Percentiles rank a stretch among this genome's conserved stretches.
phyloP scores from a whole-genome alignment of 92 coral and sea anemone species.

The Heteractis magnifica region DNA sequence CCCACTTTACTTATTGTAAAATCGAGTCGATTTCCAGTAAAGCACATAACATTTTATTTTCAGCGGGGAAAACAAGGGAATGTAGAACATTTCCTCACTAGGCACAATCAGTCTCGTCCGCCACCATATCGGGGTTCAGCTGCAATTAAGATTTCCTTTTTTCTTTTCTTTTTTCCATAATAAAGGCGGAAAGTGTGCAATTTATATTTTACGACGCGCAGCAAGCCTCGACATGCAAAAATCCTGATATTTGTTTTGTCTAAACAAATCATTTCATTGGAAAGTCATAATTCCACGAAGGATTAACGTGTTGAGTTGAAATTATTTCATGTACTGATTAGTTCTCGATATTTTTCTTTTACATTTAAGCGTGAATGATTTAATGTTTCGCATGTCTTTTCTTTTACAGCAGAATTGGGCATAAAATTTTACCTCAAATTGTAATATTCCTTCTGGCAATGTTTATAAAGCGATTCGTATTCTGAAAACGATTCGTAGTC shows the following conservation, averaged over 20 bases:
- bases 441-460: neutral
- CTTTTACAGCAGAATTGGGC: neutral
- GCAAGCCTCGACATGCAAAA: conserved; percentile 9
- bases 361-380: neutral
- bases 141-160: too few species aligned
- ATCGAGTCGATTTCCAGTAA: too few species aligned
- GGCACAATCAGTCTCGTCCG: too few species aligned
- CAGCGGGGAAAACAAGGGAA: too few species aligned
- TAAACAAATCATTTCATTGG: neutral
- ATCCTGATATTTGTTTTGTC: neutral
- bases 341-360: neutral
- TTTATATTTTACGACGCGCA: neutral
- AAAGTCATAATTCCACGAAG: neutral
- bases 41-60: too few species aligned
- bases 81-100: too few species aligned
- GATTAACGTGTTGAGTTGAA: neutral
- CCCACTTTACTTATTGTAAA: too few species aligned
- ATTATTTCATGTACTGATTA: neutral
- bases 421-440: neutral
- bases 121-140: too few species aligned
- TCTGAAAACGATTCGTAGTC: neutral
- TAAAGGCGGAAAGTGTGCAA: neutral
- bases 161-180: neutral
- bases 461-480: neutral
- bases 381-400: neutral